Evolutionary conservation across 2,888 invertebrate genomes (phyloP).

Genomic region (Yponomeuta malinellus): DNA sequence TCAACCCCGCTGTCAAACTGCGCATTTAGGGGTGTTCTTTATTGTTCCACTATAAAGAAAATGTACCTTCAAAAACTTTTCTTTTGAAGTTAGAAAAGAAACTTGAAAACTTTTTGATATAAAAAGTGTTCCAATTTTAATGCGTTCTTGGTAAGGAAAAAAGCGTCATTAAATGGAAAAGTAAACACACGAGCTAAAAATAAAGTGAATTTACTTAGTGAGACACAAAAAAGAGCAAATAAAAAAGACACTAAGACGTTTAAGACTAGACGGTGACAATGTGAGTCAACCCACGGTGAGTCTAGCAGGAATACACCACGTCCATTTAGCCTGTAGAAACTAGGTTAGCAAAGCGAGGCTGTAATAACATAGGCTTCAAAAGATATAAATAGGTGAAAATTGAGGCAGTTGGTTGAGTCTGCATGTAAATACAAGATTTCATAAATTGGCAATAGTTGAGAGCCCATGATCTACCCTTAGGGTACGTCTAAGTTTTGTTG

Average conservation of each 20-base stretch:
- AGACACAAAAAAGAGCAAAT: too few species aligned
- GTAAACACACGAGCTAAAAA: too few species aligned
- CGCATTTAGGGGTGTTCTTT: neutral
- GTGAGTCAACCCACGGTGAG: neutral
- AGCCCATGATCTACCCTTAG: neutral
- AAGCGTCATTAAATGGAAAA: too few species aligned
- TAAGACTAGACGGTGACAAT: too few species aligned
- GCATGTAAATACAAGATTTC: neutral
- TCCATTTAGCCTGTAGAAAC: slow-evolving; percentile 2
- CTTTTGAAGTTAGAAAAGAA: too few species aligned
- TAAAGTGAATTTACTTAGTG: too few species aligned
- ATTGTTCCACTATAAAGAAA: too few species aligned
- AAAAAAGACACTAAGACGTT: too few species aligned
- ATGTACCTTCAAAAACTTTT: too few species aligned
- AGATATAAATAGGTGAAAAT: slow-evolving; percentile 13
- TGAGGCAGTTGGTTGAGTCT: neutral
- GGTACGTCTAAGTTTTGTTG: neutral
- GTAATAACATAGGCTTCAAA: slow-evolving; percentile 8
- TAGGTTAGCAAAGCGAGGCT: slow-evolving; percentile 7
- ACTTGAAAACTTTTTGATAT: too few species aligned
- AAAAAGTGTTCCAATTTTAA: too few species aligned
- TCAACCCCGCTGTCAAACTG: slow-evolving; percentile 3
- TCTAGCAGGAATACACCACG: neutral
- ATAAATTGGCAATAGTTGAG: neutral
- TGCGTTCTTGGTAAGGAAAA: too few species aligned